Conservation (phyloP, 92 coral and sea anemone genomes). For the Epizoanthus rinbou region DNA sequence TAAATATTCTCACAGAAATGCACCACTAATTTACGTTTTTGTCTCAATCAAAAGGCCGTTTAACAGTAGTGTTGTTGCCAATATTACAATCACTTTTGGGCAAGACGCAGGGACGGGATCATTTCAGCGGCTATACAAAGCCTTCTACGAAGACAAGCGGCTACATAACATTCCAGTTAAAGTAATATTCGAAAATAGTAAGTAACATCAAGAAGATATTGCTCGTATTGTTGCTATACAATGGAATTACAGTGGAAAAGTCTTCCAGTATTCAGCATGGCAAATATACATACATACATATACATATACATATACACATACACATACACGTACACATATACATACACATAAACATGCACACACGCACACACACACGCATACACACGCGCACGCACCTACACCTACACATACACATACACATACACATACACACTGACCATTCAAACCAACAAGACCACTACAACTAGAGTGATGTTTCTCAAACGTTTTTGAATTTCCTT, state of each 20-base stretch:
- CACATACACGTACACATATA: too few relatives aligned
- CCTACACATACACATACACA: too few relatives aligned
- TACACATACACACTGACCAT: too few relatives aligned
- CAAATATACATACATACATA: neutral
- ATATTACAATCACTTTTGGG: slow-evolving; percentile 15
- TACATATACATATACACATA: too few relatives aligned
- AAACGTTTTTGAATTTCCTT: neutral
- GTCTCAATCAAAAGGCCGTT: neutral
- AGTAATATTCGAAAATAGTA: slow-evolving; percentile 6
- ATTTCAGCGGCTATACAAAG: slow-evolving; percentile 8
- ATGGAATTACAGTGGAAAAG: neutral
- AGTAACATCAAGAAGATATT: neutral
- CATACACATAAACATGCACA: neutral
- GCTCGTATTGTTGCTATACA: neutral
- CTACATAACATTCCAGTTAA: slow-evolving; percentile 3
- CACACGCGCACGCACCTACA: too few relatives aligned
- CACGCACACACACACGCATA: too few relatives aligned
- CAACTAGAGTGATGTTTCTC: neutral
- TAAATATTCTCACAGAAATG: too few relatives aligned
- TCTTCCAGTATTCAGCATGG: neutral
- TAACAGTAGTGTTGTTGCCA: slow-evolving; percentile 18
- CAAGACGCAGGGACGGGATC: slow-evolving; percentile 8
- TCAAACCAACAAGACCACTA: neutral
- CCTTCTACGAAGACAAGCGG: slow-evolving; percentile 15
- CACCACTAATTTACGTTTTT: too few relatives aligned